These are phyloP conservation scores for Prenolepis imparis DNA, from an alignment of 2,888 invertebrate genomes.

Conservation along the genomic window DNA sequence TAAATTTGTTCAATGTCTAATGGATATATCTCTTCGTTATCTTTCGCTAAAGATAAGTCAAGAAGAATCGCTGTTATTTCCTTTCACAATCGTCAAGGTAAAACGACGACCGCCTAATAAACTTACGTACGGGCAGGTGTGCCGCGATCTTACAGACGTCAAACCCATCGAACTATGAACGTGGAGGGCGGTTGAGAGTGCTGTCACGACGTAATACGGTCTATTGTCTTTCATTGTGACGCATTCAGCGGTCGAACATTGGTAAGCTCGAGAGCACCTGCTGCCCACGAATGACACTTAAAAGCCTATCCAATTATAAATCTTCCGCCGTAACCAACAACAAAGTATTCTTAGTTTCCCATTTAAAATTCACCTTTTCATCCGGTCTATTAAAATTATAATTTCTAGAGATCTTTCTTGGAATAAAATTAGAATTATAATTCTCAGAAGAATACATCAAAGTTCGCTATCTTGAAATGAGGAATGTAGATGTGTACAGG, in stretches of 20 bases:
- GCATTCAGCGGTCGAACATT: constrained; percentile 49
- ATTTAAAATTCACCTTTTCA: constrained; percentile 23
- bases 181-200: constrained; percentile 58
- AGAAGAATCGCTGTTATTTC: neutral
- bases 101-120: constrained; percentile 64
- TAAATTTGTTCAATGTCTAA: neutral
- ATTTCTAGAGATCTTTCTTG: neutral
- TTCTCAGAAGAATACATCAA: neutral
- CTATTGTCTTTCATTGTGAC: constrained; percentile 64
- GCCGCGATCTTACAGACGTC: constrained; percentile 66
- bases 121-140: constrained; percentile 64
- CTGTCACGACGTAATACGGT: constrained; percentile 41
- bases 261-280: constrained; percentile 65
- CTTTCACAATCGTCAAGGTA: constrained; percentile 55
- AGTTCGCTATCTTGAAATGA: neutral
- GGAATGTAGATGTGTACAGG: neutral
- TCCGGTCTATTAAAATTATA: constrained; percentile 26
- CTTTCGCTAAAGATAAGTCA: neutral
- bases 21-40: neutral
- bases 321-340: constrained; percentile 5
- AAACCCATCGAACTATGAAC: constrained; percentile 70
- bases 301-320: constrained; percentile 44
- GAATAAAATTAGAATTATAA: constrained; percentile 23
- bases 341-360: constrained; percentile 3
- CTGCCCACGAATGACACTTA: constrained; percentile 29